Evolutionary conservation across 2,888 invertebrate species (phyloP).

Genomic region (Heliconius ethilla): DNA sequence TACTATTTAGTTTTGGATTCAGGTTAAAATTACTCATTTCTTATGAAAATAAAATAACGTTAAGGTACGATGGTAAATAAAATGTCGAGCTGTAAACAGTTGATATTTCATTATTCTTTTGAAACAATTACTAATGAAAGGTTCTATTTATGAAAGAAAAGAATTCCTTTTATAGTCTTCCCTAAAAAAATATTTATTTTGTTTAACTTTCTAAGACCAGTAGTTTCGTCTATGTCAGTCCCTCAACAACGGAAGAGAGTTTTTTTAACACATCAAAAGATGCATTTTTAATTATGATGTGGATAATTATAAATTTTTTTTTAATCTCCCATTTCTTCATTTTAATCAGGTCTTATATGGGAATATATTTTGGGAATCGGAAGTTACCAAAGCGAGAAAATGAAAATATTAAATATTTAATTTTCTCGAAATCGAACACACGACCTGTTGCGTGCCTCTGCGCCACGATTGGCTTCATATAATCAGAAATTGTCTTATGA

Average conservation of each 20-base stretch:
- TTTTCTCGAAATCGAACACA: no score
- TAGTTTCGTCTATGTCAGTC: no score
- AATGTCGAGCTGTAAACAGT: background rate
- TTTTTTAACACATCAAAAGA: no score
- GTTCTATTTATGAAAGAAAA: no score
- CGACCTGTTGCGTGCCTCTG: no score
- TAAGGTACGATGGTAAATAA: background rate
- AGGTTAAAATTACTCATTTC: constrained; percentile 17
- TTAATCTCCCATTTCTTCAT: background rate
- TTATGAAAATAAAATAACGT: constrained; percentile 7
- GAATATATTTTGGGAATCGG: background rate
- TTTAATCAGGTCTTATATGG: background rate
- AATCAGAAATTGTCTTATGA: background rate
- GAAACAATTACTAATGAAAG: background rate
- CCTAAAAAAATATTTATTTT: no score
- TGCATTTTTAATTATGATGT: no score
- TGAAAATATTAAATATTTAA: background rate
- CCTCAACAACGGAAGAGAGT: no score
- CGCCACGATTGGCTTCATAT: no score
- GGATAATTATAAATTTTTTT: background rate
- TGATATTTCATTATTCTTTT: background rate
- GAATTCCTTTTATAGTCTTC: no score
- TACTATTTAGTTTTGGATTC: constrained; percentile 27
- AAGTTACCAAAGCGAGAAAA: background rate
- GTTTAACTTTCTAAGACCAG: no score